Conservation (phyloP, 2,797 vertebrate genomes). For the Gymnothorax reevesii region DNA sequence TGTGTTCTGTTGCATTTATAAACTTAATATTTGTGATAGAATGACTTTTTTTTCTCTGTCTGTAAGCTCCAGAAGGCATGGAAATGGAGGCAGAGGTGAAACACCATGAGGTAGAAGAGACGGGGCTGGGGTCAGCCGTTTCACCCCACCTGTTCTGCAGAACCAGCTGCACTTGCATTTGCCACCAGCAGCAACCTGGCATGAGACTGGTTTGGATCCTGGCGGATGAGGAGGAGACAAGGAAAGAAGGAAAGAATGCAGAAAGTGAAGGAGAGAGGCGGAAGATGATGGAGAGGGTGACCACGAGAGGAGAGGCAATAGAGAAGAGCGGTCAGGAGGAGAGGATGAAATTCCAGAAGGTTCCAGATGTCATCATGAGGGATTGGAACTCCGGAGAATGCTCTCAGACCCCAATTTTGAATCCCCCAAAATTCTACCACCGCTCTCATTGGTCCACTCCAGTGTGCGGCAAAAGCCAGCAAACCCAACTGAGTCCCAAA, state of each 20-base stretch:
- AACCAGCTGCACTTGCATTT: conserved; percentile 67
- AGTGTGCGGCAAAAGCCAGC: background rate
- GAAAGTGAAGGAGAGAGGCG: background rate
- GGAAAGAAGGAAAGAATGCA: background rate
- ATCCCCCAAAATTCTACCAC: background rate
- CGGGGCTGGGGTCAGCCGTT: conserved; percentile 18
- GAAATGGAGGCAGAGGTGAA: conserved; percentile 40
- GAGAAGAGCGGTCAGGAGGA: background rate
- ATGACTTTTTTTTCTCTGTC: background rate
- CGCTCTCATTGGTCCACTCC: background rate
- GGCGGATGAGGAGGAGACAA: background rate
- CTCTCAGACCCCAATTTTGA: background rate
- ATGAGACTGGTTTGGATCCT: conserved; percentile 72
- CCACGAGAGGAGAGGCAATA: background rate
- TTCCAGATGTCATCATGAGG: background rate
- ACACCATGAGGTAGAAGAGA: conserved; percentile 4
- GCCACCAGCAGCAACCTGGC: conserved; percentile 63
- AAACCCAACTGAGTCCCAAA: background rate
- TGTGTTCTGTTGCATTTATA: background rate
- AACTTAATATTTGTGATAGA: background rate
- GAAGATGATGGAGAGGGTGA: background rate
- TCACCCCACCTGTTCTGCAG: conserved; percentile 44
- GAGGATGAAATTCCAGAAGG: background rate
- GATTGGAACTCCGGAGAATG: background rate
- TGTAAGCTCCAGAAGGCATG: conserved; percentile 55